phyloP scores from a whole-genome alignment of 2,888 invertebrate species.

The Seladonia tumulorum region DNA sequence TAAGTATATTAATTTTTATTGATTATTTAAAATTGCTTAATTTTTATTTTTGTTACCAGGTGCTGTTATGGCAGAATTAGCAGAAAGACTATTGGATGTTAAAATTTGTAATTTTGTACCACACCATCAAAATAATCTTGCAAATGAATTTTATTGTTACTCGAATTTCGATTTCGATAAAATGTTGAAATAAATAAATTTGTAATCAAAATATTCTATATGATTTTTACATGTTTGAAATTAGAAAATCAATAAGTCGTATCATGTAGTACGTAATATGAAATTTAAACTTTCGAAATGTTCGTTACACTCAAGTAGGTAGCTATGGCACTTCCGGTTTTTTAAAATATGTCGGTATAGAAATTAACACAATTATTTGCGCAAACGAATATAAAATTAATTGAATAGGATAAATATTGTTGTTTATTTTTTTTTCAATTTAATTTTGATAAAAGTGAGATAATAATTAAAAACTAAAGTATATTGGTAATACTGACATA shows the following conservation, averaged over 20 bases:
- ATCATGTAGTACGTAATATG: background rate
- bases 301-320: background rate
- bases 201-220: constrained; percentile 5
- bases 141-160: constrained; percentile 96
- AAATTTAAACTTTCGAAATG: constrained; percentile 11
- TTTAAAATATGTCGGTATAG: constrained; percentile 11
- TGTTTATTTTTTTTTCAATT: background rate
- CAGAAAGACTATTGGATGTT: constrained; percentile 87
- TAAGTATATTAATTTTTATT: constrained; percentile 70
- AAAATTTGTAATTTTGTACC: constrained; percentile 90
- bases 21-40: constrained; percentile 10
- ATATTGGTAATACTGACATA: constrained; percentile 35
- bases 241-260: background rate
- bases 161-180: constrained; percentile 92
- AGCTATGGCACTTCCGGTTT: background rate
- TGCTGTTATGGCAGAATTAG: constrained; percentile 91
- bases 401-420: background rate
- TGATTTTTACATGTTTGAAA: background rate
- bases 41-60: constrained; percentile 84
- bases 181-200: constrained; percentile 35
- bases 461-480: background rate
- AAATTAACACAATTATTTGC: background rate
- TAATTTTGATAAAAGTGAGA: background rate
- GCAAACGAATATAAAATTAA: background rate
- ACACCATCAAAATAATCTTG: constrained; percentile 94